Conservation (phyloP, 2,888 invertebrate genomes). For the Temnothorax rugatulus region DNA sequence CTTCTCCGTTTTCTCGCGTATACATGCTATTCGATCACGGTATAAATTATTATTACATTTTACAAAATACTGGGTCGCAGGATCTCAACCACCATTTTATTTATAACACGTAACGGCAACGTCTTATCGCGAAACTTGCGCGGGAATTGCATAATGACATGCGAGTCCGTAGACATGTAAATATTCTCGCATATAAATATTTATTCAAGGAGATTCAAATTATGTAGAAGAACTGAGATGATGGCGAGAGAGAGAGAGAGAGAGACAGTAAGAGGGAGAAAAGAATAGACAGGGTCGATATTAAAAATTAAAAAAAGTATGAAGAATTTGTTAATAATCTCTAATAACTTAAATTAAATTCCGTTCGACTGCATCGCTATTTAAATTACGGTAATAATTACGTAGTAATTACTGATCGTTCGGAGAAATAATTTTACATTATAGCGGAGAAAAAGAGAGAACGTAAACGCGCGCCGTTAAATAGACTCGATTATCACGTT, state of each 20-base stretch:
- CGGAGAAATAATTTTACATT: conserved; percentile 4
- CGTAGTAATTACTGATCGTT: not conserved
- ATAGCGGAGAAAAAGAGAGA: not conserved
- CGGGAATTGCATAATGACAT: conserved; percentile 50
- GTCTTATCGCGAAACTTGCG: conserved; percentile 42
- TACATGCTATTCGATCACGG: conserved; percentile 42
- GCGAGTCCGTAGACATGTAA: conserved; percentile 34
- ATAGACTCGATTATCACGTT: conserved; percentile 22
- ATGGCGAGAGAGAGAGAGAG: not conserved
- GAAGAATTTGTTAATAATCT: conserved; percentile 19
- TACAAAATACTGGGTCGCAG: conserved; percentile 40
- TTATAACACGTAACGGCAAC: conserved; percentile 39
- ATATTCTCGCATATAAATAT: conserved; percentile 23
- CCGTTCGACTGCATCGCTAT: not conserved
- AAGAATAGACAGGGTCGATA: not conserved
- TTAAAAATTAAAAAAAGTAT: not conserved
- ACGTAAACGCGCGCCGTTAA: not conserved
- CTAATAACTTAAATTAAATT: not conserved
- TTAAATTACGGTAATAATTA: conserved; percentile 18
- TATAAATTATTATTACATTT: conserved; percentile 68
- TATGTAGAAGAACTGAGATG: not conserved
- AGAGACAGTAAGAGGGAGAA: not conserved
- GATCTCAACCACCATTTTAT: conserved; percentile 40
- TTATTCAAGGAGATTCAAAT: conserved; percentile 26
- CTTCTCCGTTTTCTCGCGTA: conserved; percentile 5